These are phyloP conservation scores for Arenaria interpres DNA, from an alignment of 2,113 vertebrate genomes.

Conservation along the genomic window DNA sequence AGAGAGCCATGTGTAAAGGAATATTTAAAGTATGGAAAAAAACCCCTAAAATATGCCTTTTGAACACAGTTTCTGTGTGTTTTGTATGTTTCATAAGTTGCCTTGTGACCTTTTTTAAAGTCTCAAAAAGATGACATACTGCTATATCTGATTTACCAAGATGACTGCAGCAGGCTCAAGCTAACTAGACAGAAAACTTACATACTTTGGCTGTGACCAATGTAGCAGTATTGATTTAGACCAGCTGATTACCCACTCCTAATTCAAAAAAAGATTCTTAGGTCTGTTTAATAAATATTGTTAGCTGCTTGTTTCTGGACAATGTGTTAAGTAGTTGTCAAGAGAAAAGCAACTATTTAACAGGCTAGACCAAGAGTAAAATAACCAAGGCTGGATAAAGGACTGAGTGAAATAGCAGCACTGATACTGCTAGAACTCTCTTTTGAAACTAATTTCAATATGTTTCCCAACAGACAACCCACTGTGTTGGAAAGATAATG, in stretches of 20 bases:
- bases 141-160: neutral
- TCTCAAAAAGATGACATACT: neutral
- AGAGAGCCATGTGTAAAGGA: neutral
- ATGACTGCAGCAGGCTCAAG: neutral
- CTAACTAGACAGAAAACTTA: neutral
- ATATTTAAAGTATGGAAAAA: neutral
- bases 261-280: neutral
- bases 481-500: neutral
- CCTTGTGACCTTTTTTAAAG: neutral
- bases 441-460: neutral
- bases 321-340: neutral
- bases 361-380: neutral
- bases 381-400: neutral
- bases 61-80: neutral
- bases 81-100: fast-evolving
- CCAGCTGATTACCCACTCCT: neutral
- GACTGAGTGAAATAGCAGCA: neutral
- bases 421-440: neutral
- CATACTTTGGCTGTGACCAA: neutral
- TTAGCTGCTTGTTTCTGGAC: neutral
- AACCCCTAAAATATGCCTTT: neutral
- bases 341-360: neutral
- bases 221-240: neutral
- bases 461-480: neutral
- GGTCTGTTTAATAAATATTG: neutral